phyloP scores from a whole-genome alignment of 2,888 invertebrate genomes.

The Lumbricus terrestris region DNA sequence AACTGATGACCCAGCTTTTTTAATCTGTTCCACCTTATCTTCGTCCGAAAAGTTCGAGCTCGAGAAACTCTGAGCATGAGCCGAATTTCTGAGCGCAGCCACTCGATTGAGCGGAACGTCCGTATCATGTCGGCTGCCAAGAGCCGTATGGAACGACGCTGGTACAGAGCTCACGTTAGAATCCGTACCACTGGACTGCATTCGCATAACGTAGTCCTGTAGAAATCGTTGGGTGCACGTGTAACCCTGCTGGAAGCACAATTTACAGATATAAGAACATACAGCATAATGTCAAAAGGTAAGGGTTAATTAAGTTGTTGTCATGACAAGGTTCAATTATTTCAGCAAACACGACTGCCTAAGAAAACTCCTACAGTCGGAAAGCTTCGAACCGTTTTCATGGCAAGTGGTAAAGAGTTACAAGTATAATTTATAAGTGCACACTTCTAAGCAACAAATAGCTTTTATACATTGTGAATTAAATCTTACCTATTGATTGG shows the following conservation, averaged over 20 bases:
- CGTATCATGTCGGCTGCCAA: background rate
- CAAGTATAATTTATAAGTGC: background rate
- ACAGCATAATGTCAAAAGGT: background rate
- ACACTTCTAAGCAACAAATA: background rate
- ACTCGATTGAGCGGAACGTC: background rate
- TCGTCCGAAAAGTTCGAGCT: background rate
- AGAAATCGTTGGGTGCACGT: constrained; percentile 32
- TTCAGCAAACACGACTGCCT: background rate
- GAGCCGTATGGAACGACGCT: background rate
- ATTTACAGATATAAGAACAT: background rate
- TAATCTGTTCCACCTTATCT: background rate
- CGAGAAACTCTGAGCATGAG: background rate
- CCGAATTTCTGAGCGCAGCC: background rate
- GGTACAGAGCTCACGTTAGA: background rate
- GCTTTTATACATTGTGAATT: background rate
- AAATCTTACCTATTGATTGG: background rate
- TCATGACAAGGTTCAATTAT: background rate
- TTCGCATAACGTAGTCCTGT: constrained; percentile 22
- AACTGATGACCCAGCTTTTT: background rate
- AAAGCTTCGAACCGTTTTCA: background rate
- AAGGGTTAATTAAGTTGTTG: background rate
- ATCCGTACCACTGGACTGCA: background rate
- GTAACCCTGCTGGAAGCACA: constrained; percentile 47
- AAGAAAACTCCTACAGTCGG: background rate
- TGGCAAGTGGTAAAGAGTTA: background rate